These are phyloP conservation scores for Neoascia interrupta DNA, from an alignment of 2,888 invertebrate genomes.

Conservation along the genomic window DNA sequence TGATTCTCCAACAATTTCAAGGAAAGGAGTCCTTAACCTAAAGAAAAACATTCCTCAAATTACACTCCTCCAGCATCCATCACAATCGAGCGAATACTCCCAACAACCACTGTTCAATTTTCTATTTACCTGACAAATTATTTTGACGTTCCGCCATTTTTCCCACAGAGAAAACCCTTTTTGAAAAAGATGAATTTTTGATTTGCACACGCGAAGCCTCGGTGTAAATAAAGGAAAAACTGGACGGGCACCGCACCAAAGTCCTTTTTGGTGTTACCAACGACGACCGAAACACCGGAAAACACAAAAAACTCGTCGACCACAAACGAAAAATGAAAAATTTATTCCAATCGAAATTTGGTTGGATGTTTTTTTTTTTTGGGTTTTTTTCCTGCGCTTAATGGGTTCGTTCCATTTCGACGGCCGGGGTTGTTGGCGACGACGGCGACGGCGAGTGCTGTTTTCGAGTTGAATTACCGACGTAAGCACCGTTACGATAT, in stretches of 20 bases:
- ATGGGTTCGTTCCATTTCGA: conserved; percentile 65
- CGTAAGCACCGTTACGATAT: neutral
- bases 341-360: conserved; percentile 50
- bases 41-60: no score
- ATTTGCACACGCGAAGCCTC: conserved; percentile 52
- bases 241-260: conserved; percentile 9
- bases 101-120: conserved; percentile 40
- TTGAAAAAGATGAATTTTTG: conserved; percentile 24
- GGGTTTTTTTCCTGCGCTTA: conserved; percentile 22
- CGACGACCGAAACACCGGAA: conserved; percentile 49
- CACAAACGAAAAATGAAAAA: conserved; percentile 28
- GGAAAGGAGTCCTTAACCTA: no score
- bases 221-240: conserved; percentile 68
- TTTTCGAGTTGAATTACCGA: conserved; percentile 40
- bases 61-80: no score
- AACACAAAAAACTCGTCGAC: conserved; percentile 46
- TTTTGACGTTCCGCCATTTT: conserved; percentile 79
- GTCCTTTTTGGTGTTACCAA: conserved; percentile 45
- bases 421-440: conserved; percentile 50
- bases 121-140: conserved; percentile 74
- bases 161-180: conserved; percentile 21
- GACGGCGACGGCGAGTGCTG: conserved; percentile 17
- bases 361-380: conserved; percentile 10
- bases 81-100: conserved; percentile 9
- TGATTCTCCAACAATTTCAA: no score